Evolutionary conservation across 2,797 vertebrate species (phyloP).

Genomic region (Masticophis lateralis): DNA sequence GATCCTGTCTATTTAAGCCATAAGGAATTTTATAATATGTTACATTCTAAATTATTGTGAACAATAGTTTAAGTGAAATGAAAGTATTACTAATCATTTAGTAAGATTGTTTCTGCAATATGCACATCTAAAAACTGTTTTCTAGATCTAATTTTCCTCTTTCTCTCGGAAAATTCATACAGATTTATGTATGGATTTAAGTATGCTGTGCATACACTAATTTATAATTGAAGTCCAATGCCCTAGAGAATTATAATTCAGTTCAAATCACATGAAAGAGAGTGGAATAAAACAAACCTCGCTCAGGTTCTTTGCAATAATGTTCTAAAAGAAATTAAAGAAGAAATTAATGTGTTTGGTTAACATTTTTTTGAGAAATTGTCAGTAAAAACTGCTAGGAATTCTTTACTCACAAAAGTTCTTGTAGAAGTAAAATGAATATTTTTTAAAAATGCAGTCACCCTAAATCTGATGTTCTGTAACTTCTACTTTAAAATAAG

Average conservation of each 20-base stretch:
- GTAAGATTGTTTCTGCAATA: background rate
- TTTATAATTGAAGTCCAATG: background rate
- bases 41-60: background rate
- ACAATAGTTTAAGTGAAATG: background rate
- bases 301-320: accelerated
- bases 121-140: background rate
- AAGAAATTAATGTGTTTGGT: background rate
- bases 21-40: background rate
- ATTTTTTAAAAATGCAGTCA: background rate
- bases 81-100: background rate
- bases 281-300: background rate
- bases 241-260: background rate
- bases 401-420: background rate
- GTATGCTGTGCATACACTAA: background rate
- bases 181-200: background rate
- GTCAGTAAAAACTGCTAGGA: background rate
- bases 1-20: background rate
- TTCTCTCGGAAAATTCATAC: background rate
- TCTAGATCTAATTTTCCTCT: background rate
- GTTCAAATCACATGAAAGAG: background rate
- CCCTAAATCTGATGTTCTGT: background rate
- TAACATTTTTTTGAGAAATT: background rate
- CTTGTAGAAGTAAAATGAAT: background rate
- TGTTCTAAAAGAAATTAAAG: background rate
- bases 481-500: background rate